phyloP scores from a whole-genome alignment of 2,797 vertebrate species.

The Calcarius lapponicus region DNA sequence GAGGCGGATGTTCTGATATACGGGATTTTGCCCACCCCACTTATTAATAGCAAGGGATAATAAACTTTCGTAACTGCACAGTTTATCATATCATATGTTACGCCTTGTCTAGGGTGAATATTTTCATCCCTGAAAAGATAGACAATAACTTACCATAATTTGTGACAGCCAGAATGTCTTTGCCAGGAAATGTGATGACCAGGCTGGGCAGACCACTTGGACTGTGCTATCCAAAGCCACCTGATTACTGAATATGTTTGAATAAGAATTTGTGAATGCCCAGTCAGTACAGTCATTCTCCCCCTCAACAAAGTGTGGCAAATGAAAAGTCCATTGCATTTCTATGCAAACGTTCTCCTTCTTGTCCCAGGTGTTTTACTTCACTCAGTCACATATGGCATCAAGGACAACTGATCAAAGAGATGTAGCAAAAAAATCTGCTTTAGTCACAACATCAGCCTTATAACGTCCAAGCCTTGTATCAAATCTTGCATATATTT shows the following conservation, averaged over 20 bases:
- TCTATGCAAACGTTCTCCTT: background rate
- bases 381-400: background rate
- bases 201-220: background rate
- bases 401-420: background rate
- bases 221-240: background rate
- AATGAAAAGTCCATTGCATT: background rate
- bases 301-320: background rate
- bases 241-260: background rate
- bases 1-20: conserved; percentile 29
- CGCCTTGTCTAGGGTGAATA: background rate
- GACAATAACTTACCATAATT: background rate
- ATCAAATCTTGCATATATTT: background rate
- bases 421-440: background rate
- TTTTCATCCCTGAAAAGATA: background rate
- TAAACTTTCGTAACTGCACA: conserved; percentile 33
- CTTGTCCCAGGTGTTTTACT: background rate
- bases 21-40: background rate
- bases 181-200: background rate
- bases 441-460: background rate
- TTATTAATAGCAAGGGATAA: conserved; percentile 36
- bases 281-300: background rate
- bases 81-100: conserved; percentile 44
- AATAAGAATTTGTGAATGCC: background rate
- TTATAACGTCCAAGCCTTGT: background rate
- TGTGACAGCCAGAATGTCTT: background rate